A percentile compares a stretch with the other conserved stretches of the same genome.
These are phyloP conservation scores for Cryptophagus acutangulus DNA, from an alignment of 2,888 invertebrate species.

Conservation along the genomic window DNA sequence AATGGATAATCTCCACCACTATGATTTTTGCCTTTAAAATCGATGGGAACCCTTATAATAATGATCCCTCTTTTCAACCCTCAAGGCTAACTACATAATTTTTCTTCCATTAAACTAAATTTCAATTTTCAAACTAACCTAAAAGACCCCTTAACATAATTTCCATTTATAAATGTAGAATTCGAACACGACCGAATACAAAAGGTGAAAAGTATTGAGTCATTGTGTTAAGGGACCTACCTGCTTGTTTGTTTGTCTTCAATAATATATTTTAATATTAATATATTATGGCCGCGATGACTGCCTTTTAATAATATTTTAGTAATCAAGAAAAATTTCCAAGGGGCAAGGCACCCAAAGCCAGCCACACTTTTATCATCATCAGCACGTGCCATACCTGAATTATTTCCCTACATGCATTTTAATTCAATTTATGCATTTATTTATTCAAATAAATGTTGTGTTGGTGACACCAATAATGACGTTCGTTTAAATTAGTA, in stretches of 20 bases:
- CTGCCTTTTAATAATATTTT: slow-evolving; percentile 25
- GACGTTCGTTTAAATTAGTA: no score
- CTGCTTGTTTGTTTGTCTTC: slow-evolving; percentile 25
- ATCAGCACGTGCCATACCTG: slow-evolving; percentile 42
- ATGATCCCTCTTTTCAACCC: no score
- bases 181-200: no score
- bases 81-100: no score
- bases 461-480: no score
- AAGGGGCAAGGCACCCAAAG: slow-evolving; percentile 30
- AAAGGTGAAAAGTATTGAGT: slow-evolving; percentile 27
- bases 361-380: slow-evolving; percentile 5
- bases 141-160: no score
- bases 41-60: no score
- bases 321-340: slow-evolving; percentile 22
- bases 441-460: no score
- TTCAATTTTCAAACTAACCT: no score
- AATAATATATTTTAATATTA: slow-evolving; percentile 16
- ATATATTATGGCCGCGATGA: slow-evolving; percentile 30
- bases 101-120: no score
- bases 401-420: slow-evolving; percentile 23
- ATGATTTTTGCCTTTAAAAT: no score
- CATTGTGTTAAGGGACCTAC: slow-evolving; percentile 27
- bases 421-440: slow-evolving; percentile 1
- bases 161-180: no score
- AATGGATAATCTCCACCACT: slow-evolving; percentile 24